These are phyloP conservation scores for Eidolon dupreanum DNA, from an alignment of 2,797 vertebrate genomes.

Conservation along the genomic window DNA sequence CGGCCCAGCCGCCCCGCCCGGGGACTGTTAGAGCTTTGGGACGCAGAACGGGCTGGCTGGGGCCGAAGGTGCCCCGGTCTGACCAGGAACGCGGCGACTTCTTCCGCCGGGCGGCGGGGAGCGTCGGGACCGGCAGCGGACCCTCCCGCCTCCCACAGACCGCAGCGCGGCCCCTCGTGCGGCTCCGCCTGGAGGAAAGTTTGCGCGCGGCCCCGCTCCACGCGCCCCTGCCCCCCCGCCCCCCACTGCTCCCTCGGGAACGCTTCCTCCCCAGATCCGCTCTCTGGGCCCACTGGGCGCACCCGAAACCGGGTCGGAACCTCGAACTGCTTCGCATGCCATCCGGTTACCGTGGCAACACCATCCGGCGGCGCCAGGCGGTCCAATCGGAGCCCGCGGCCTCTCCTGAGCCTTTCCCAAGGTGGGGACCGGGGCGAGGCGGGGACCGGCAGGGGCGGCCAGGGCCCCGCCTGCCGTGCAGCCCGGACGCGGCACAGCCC, in stretches of 20 bases:
- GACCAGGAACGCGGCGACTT: not conserved
- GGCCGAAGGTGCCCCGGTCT: not conserved
- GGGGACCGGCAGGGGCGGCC: not conserved
- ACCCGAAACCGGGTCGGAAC: conserved; percentile 71
- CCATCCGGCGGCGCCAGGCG: conserved; percentile 67
- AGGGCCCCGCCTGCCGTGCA: not conserved
- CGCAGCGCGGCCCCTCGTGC: not conserved
- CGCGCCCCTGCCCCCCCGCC: not conserved
- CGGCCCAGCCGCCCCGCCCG: not conserved
- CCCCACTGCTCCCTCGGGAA: not conserved
- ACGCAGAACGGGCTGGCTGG: not conserved
- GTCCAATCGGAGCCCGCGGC: conserved; percentile 76
- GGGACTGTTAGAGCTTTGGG: too few species aligned
- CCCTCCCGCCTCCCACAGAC: not conserved
- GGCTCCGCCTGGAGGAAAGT: conserved; percentile 58
- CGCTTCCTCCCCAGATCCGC: not conserved
- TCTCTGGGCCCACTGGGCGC: not conserved
- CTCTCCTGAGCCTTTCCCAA: conserved; percentile 62
- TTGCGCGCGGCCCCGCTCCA: not conserved
- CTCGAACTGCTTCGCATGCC: conserved; percentile 67
- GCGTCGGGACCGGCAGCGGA: accelerated
- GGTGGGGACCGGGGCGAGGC: conserved; percentile 53
- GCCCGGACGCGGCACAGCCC: not conserved
- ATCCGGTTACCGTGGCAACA: conserved; percentile 82
- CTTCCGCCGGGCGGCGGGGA: not conserved